phyloP scores from a whole-genome alignment of 2,113 vertebrate genomes.

The Nothocercus julius region DNA sequence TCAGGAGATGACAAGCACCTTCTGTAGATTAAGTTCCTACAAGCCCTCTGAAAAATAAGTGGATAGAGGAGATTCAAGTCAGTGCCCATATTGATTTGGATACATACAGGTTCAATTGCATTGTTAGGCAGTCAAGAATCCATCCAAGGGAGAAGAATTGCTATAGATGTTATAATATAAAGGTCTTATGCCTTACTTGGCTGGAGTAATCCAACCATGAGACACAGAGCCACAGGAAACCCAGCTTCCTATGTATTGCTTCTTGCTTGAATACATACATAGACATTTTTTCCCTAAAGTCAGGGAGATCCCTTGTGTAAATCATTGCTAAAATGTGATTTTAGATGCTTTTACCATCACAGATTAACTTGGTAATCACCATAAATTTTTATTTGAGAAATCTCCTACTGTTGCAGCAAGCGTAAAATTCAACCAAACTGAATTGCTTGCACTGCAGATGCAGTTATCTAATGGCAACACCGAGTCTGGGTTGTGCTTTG shows the following conservation, averaged over 20 bases:
- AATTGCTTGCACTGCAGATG: not conserved
- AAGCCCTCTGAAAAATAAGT: not conserved
- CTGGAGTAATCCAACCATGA: not conserved
- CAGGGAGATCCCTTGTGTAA: not conserved
- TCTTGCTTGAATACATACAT: accelerated
- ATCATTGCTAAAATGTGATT: not conserved
- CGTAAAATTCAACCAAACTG: not conserved
- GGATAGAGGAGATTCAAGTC: not conserved
- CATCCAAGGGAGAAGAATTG: not conserved
- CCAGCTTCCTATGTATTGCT: not conserved
- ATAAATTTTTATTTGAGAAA: not conserved
- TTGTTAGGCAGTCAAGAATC: not conserved
- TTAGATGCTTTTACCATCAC: not conserved
- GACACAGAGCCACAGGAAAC: not conserved
- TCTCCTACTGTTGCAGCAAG: not conserved
- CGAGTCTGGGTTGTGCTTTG: not conserved
- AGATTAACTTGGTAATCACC: not conserved
- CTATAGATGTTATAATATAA: not conserved
- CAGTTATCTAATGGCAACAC: not conserved
- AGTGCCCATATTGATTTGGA: not conserved
- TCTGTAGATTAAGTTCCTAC: not conserved
- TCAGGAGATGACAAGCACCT: not conserved
- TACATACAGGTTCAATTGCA: not conserved
- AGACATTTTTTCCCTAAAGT: not conserved
- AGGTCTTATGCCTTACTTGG: not conserved